Conservation (phyloP, 1,140 invertebrate genomes). For the Lepidostoma basale region DNA sequence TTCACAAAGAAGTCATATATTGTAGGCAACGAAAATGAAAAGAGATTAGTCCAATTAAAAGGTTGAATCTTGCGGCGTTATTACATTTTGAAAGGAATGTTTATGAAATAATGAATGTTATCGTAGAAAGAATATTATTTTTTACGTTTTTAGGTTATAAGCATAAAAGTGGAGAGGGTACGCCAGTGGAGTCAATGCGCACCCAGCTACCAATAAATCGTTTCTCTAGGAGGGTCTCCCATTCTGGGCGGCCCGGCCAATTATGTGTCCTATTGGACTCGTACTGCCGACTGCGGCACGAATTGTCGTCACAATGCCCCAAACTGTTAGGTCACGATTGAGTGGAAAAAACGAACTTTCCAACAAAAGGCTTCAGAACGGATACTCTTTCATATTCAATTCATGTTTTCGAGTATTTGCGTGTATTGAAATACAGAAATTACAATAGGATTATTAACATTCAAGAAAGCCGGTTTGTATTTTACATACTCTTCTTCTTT, state of each 20-base stretch:
- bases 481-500: too few relatives aligned
- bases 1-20: neutral
- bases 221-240: neutral
- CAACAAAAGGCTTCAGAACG: too few relatives aligned
- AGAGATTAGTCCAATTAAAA: neutral
- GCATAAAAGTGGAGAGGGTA: too few relatives aligned
- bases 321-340: too few relatives aligned
- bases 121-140: neutral
- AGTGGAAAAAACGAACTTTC: too few relatives aligned
- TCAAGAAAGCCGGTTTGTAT: too few relatives aligned
- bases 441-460: too few relatives aligned
- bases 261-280: neutral
- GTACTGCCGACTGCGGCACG: neutral
- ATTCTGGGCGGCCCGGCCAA: neutral
- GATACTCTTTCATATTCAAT: too few relatives aligned
- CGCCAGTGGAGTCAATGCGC: neutral
- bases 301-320: neutral
- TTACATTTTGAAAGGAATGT: neutral
- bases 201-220: conserved; percentile 1
- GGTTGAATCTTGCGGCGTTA: neutral
- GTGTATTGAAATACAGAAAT: too few relatives aligned
- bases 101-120: neutral
- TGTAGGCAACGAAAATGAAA: neutral
- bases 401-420: too few relatives aligned
- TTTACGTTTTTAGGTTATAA: too few relatives aligned